A percentile compares a stretch with the other conserved stretches of the same genome.
Evolutionary conservation across 2,797 vertebrate genomes (phyloP).

Genomic region (Sylvia borin): DNA sequence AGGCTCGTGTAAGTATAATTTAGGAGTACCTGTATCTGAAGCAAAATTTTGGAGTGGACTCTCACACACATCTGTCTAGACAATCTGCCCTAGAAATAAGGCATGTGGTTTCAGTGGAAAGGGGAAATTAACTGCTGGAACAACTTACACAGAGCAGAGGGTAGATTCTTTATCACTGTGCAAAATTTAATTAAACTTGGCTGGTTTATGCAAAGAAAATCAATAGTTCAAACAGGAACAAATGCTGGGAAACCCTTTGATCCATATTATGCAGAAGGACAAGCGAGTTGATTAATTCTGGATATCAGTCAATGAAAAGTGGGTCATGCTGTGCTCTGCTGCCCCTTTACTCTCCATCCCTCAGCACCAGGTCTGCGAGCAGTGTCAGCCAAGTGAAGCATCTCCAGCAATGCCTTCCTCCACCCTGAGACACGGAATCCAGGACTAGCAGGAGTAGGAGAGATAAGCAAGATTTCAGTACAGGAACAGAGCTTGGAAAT

Average conservation of each 20-base stretch:
- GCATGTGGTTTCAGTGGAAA: background rate
- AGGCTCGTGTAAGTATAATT: background rate
- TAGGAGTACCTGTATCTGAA: background rate
- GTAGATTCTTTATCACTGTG: background rate
- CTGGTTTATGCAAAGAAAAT: slow-evolving; percentile 7
- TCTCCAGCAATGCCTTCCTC: background rate
- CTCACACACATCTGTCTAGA: background rate
- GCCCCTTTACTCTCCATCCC: background rate
- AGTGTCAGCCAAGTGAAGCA: background rate
- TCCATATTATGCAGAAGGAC: background rate
- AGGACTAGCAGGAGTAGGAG: background rate
- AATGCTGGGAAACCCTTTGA: background rate
- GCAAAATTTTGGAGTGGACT: background rate
- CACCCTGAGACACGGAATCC: background rate
- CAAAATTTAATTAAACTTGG: slow-evolving; percentile 1
- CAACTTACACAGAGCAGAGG: background rate
- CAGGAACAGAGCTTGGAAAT: background rate
- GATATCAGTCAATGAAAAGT: background rate
- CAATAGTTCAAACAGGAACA: background rate
- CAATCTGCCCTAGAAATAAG: background rate
- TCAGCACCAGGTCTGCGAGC: background rate
- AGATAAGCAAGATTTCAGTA: background rate
- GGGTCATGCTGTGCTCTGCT: background rate
- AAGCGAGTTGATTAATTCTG: background rate
- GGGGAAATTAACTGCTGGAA: background rate